Conservation (phyloP, 1,140 invertebrate genomes). For the Sminthurides bifidus region DNA sequence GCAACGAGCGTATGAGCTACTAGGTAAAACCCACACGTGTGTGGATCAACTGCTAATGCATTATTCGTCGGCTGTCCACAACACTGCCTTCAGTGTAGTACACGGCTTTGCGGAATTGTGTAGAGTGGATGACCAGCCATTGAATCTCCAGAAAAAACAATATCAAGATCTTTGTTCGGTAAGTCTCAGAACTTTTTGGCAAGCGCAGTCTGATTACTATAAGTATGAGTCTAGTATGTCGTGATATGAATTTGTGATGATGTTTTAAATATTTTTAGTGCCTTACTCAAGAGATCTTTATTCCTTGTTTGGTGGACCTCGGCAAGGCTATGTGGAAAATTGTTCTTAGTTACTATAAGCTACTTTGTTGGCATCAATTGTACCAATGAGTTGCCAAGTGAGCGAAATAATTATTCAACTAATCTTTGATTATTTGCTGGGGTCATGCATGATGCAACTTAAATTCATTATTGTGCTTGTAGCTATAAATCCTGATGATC, state of each 20-base stretch:
- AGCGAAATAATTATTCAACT: not conserved
- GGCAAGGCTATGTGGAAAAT: conserved; percentile 74
- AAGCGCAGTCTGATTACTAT: not conserved
- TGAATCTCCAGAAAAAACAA: conserved; percentile 53
- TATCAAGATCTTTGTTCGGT: conserved; percentile 65
- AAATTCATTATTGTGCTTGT: not conserved
- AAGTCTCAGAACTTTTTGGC: conserved; percentile 16
- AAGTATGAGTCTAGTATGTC: not conserved
- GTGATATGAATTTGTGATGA: conserved; percentile 16
- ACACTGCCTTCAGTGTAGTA: conserved; percentile 65
- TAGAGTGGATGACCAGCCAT: conserved; percentile 42
- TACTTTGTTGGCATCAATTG: conserved; percentile 61
- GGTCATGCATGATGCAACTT: not conserved
- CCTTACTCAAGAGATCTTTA: conserved; percentile 61
- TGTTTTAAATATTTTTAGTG: conserved; percentile 41
- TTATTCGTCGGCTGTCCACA: conserved; percentile 85
- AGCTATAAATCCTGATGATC: conserved; percentile 8
- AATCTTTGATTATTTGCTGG: not conserved
- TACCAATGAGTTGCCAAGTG: not conserved
- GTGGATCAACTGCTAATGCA: conserved; percentile 93
- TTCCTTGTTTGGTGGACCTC: conserved; percentile 64
- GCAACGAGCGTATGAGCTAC: conserved; percentile 67
- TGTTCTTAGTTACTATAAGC: conserved; percentile 64
- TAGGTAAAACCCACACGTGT: conserved; percentile 76
- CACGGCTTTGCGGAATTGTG: conserved; percentile 55